Evolutionary conservation across 2,888 invertebrate species (phyloP).

Genomic region (Congeria kusceri): DNA sequence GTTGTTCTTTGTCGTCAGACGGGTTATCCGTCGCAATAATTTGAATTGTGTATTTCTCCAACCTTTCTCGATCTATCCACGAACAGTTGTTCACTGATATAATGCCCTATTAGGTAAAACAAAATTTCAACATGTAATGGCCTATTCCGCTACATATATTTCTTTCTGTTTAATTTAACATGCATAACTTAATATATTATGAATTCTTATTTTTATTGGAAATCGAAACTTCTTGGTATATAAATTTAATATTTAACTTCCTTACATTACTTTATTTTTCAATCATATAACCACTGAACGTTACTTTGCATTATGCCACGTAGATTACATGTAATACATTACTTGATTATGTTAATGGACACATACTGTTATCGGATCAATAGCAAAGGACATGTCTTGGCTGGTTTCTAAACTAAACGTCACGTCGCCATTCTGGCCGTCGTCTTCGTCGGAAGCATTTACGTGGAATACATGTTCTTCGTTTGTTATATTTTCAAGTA

Average conservation of each 20-base stretch:
- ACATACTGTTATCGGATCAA: slow-evolving; percentile 33
- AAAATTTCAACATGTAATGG: not conserved
- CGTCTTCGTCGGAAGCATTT: slow-evolving; percentile 40
- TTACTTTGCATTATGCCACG: too few species aligned
- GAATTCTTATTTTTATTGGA: too few species aligned
- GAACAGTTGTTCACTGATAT: slow-evolving; percentile 16
- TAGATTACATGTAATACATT: too few species aligned
- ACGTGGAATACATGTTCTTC: slow-evolving; percentile 18
- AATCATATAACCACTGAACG: too few species aligned
- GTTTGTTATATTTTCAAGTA: slow-evolving; percentile 26
- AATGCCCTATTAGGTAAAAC: slow-evolving; percentile 31
- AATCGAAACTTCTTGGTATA: too few species aligned
- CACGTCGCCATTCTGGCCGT: slow-evolving; percentile 38
- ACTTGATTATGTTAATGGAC: too few species aligned
- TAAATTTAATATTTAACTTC: too few species aligned
- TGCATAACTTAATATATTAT: too few species aligned
- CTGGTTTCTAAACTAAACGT: slow-evolving; percentile 33
- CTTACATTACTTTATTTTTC: too few species aligned
- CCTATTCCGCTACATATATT: not conserved
- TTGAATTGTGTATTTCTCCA: slow-evolving; percentile 12
- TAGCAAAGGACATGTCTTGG: slow-evolving; percentile 8
- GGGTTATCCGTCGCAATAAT: slow-evolving; percentile 50
- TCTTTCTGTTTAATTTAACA: too few species aligned
- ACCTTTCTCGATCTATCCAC: slow-evolving; percentile 41
- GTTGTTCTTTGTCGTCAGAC: slow-evolving; percentile 7